These are phyloP conservation scores for Cichlasoma orientale DNA, from an alignment of 2,797 vertebrate species.

Conservation along the genomic window DNA sequence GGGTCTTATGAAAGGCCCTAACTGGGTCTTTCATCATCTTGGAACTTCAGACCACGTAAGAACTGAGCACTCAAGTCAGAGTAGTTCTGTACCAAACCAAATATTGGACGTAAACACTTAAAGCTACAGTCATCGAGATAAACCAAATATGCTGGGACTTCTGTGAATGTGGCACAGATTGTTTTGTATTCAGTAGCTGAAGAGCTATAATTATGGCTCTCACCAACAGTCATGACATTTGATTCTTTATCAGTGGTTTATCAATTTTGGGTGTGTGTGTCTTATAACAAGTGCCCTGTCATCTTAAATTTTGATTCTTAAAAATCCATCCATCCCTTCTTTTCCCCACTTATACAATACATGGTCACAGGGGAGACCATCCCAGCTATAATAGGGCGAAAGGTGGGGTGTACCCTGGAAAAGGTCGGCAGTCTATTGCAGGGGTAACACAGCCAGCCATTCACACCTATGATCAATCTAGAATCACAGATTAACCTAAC, in stretches of 20 bases:
- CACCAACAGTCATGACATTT: neutral
- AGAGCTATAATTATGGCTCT: neutral
- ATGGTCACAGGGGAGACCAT: too few species aligned
- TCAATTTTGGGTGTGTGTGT: too few species aligned
- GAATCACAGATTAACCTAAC: neutral
- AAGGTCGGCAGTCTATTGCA: neutral
- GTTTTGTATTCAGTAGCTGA: neutral
- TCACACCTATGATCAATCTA: neutral
- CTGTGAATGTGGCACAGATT: neutral
- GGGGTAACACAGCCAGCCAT: neutral
- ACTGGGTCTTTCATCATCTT: slow-evolving; percentile 25
- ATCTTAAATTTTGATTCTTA: too few species aligned
- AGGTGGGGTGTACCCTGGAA: too few species aligned
- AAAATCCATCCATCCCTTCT: too few species aligned
- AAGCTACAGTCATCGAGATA: neutral
- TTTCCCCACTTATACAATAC: too few species aligned
- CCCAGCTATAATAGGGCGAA: too few species aligned
- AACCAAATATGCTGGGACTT: neutral
- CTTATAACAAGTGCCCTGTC: too few species aligned
- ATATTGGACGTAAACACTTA: slow-evolving; percentile 17
- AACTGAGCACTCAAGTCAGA: slow-evolving; percentile 3
- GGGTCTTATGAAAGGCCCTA: too few species aligned
- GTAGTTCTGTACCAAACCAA: slow-evolving; percentile 3
- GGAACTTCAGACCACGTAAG: slow-evolving; percentile 29
- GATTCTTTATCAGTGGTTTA: neutral